Conservation (phyloP, 2,888 invertebrate species). For the Sesia apiformis region DNA sequence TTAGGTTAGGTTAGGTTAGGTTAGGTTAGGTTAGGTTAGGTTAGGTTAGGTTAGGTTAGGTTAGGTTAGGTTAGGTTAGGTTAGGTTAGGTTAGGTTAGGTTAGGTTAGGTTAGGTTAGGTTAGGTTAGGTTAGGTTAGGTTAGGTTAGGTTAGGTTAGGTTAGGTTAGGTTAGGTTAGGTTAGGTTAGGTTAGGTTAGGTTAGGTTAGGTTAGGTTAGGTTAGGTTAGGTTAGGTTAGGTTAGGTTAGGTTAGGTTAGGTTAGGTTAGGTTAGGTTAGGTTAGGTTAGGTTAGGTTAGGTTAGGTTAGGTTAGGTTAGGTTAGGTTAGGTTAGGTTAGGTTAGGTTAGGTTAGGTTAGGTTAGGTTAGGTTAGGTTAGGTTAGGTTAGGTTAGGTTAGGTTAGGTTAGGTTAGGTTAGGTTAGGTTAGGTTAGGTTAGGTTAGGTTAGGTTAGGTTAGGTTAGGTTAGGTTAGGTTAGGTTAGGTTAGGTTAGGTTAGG, state of each 20-base stretch:
- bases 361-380: conserved; percentile 4
- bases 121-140: conserved; percentile 4
- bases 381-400: conserved; percentile 4
- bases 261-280: conserved; percentile 4
- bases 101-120: conserved; percentile 2
- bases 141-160: conserved; percentile 4
- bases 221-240: conserved; percentile 4
- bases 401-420: conserved; percentile 4
- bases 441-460: conserved; percentile 4
- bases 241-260: conserved; percentile 3
- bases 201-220: conserved; percentile 4
- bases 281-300: conserved; percentile 4
- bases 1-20: conserved; percentile 2
- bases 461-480: conserved; percentile 3
- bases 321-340: conserved; percentile 4
- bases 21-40: conserved; percentile 2
- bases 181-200: conserved; percentile 4
- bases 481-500: conserved; percentile 2
- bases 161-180: conserved; percentile 4
- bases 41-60: conserved; percentile 2
- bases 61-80: conserved; percentile 2
- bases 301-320: conserved; percentile 4
- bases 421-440: conserved; percentile 4
- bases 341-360: conserved; percentile 4
- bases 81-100: conserved; percentile 3